Evolutionary conservation across 2,888 invertebrate genomes (phyloP).

Genomic region (Abscondita cerata): DNA sequence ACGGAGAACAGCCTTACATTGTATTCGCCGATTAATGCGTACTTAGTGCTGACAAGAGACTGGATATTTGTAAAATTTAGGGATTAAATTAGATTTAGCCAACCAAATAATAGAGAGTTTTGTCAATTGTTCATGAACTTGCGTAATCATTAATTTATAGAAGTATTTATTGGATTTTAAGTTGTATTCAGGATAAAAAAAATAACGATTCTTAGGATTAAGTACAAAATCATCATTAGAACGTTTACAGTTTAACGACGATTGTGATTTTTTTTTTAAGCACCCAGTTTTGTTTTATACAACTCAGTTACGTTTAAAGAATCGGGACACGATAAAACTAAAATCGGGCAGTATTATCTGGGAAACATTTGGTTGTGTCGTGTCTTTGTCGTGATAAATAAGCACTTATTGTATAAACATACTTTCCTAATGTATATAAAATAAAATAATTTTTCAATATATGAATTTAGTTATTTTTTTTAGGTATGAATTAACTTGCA

Average conservation of each 20-base stretch:
- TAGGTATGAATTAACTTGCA: too few species aligned
- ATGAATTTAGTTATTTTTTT: not conserved
- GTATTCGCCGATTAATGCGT: conserved; percentile 78
- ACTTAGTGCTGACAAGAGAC: conserved; percentile 3
- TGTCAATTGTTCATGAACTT: not conserved
- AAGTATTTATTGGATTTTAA: conserved; percentile 5
- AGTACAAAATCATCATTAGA: conserved; percentile 6
- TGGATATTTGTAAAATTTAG: not conserved
- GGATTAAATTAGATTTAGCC: not conserved
- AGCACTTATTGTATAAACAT: conserved; percentile 30
- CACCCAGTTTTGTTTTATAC: not conserved
- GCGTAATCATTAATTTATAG: not conserved
- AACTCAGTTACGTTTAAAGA: conserved; percentile 15
- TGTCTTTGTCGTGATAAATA: conserved; percentile 22
- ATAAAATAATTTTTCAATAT: conserved; percentile 35
- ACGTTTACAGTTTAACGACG: not conserved
- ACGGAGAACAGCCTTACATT: conserved; percentile 81
- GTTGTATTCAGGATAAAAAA: not conserved
- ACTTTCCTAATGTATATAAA: conserved; percentile 36
- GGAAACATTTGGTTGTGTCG: not conserved
- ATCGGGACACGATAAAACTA: conserved; percentile 5
- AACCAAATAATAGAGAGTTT: conserved; percentile 7
- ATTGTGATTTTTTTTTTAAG: not conserved
- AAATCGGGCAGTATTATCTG: not conserved
- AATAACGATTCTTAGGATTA: not conserved